Conservation (phyloP, 2,797 vertebrate species). For the Emydoidea blandingii region DNA sequence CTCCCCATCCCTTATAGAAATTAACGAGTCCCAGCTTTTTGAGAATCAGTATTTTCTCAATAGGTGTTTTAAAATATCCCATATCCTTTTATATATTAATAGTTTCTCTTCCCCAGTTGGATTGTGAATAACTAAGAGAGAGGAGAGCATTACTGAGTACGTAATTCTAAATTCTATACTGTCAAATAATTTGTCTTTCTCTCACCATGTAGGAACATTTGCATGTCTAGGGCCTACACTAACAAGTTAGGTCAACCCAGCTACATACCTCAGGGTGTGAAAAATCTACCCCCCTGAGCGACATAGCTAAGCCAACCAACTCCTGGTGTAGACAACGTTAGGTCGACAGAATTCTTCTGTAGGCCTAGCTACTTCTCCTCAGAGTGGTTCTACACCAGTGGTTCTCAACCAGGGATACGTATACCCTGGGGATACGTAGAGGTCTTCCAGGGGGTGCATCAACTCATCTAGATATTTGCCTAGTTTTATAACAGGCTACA, state of each 20-base stretch:
- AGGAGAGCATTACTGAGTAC: not conserved
- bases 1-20: not conserved
- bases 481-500: too few species aligned
- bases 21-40: not conserved
- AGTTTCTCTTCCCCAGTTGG: constrained; percentile 18
- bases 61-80: not conserved
- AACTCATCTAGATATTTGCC: too few species aligned
- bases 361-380: not conserved
- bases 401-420: too few species aligned
- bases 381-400: too few species aligned
- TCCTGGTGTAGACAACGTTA: not conserved
- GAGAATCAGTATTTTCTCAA: not conserved
- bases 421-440: too few species aligned
- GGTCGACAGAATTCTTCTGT: not conserved
- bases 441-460: too few species aligned
- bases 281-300: not conserved
- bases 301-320: not conserved
- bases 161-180: not conserved
- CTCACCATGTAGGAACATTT: constrained; percentile 41
- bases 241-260: not conserved
- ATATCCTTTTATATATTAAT: not conserved
- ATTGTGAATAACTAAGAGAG: constrained; percentile 5
- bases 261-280: not conserved
- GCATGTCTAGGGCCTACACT: not conserved
- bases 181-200: not conserved